phyloP scores from a whole-genome alignment of 2,113 vertebrate genomes.

The Eudorcas thomsonii region DNA sequence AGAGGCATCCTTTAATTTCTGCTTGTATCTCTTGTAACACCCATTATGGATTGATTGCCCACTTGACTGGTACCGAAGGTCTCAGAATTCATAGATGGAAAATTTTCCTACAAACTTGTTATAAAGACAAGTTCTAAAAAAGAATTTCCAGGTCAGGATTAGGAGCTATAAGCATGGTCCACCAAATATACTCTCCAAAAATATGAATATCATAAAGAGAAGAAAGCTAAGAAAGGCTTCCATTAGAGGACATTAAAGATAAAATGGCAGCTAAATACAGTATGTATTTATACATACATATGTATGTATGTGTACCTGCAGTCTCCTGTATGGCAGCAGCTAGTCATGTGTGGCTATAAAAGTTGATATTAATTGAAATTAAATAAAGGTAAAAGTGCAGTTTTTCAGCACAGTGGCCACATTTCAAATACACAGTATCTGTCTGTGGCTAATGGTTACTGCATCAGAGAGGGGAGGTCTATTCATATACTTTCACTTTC shows the following conservation, averaged over 20 bases:
- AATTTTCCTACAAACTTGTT: neutral
- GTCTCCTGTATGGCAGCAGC: neutral
- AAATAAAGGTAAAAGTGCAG: neutral
- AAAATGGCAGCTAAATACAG: neutral
- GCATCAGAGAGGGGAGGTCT: neutral
- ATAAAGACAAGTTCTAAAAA: neutral
- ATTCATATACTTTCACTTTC: neutral
- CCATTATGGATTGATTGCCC: neutral
- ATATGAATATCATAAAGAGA: neutral
- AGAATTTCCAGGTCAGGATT: neutral
- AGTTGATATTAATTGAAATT: neutral
- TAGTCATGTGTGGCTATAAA: neutral
- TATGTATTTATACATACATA: neutral
- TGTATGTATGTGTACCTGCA: neutral
- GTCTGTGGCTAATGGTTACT: neutral
- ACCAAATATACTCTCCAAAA: neutral
- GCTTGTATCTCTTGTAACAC: neutral
- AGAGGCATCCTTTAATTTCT: neutral
- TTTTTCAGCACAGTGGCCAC: neutral
- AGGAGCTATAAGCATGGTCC: neutral
- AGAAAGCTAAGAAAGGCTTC: neutral
- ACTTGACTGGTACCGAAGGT: neutral
- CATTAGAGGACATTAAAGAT: neutral
- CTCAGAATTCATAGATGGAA: neutral
- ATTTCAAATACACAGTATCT: neutral